Base-by-base conservation (phyloP, 1,140 invertebrate genomes). In the Zaprionus ghesquierei region DNA sequence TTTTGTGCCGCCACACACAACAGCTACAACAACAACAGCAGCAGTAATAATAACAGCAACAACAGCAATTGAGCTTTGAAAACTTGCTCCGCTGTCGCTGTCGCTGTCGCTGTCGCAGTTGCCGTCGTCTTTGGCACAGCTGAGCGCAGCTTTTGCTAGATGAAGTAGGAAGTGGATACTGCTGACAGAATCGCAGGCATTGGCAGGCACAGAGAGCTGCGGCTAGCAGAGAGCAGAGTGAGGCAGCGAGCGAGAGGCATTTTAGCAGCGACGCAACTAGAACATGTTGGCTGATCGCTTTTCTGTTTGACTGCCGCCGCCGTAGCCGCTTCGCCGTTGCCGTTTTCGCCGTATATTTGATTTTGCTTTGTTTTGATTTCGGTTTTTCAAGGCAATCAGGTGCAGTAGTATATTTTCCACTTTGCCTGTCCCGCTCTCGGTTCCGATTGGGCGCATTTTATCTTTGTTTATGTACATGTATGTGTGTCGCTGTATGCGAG, bases 311-410 rank as follows among this genome's bases (percentile, higher is more conserved):
- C 41, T 72, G 69, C 56, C 56, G 69, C 51, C 15, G n/a, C n/a
- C 3, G n/a, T n/a, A n/a, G n/a, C n/a, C n/a, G 27, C 18, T 49
- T 49, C 22, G 69, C 53, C 53, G 51, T 31, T n/a, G 56, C 27
- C 41, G 9, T 53, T 75, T 77, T 81, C 73, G 62, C 62, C 51
- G 63, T 54, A 75, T 63, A 50, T 76, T 76, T 79, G 70, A 73
- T 73, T 87, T 74, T 79, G 77, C 81, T 75, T 85, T 75, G 77
- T 81, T 79, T 75, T 77, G 62, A 74, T 76, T 85, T 80, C 54
- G 69, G 65, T 53, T 82, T 82, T 89, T 89, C 84, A 89, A 89
- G 84, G 84, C 84, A 82, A 89, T 89, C 84, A 89, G 84, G 84
- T 89, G 84, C 80, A 89, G 79, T 77, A 89, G 79, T 77, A 89